Percentiles rank a stretch among this genome's conserved stretches.
Evolutionary conservation across 2,797 vertebrate genomes (phyloP).

Genomic region (Anguilla pacifica): DNA sequence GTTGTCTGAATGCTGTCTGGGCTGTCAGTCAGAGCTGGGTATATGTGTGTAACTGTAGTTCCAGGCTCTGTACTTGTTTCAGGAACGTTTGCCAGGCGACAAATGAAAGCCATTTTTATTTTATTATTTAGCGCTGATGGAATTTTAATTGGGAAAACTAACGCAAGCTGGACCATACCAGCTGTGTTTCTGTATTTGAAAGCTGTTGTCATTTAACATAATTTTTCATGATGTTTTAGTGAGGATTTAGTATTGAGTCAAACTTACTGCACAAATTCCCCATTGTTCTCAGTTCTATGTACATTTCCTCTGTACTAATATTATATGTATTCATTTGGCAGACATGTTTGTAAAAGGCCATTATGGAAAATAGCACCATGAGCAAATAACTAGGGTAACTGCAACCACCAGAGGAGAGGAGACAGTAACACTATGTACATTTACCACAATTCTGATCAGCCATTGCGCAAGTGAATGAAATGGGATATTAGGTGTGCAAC

Average conservation of each 20-base stretch:
- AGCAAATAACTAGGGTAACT: background rate
- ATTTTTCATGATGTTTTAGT: background rate
- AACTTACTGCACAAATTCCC: background rate
- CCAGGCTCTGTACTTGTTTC: background rate
- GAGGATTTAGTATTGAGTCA: background rate
- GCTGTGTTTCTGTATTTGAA: background rate
- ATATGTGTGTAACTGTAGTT: background rate
- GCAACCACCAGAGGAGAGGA: background rate
- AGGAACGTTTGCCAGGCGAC: background rate
- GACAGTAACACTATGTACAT: background rate
- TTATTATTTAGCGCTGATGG: background rate
- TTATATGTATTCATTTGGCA: background rate
- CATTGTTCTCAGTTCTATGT: background rate
- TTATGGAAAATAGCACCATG: background rate
- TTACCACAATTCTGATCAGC: background rate
- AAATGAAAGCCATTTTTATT: background rate
- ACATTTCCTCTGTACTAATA: background rate
- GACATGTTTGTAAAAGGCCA: background rate
- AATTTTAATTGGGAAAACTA: background rate
- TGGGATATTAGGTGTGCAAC: background rate
- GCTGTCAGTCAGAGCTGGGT: background rate
- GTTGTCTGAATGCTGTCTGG: constrained; percentile 11
- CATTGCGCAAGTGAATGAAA: background rate
- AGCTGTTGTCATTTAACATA: background rate
- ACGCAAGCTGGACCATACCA: background rate